Base-by-base conservation (phyloP, 2,113 vertebrate genomes). In the Apodemus sylvaticus region DNA sequence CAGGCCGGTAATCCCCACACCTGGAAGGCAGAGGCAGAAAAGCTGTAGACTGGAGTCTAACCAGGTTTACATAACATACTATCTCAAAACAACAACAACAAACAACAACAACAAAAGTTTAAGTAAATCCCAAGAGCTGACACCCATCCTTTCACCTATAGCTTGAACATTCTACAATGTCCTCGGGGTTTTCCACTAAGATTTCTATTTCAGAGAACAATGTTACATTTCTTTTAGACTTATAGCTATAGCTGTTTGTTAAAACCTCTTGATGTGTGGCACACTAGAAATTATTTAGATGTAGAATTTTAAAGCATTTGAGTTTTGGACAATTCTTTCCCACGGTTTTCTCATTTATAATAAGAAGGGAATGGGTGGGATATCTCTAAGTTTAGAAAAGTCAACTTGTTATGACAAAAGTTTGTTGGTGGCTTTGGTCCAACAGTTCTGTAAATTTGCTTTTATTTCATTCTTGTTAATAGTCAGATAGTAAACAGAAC, bases 371-470 rank as follows among this genome's bases (percentile, higher is more conserved):
- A 77, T 70, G 31, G 34, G 70, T 95, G 82, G 94, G 39, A 26
- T 24, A 34, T 48, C 48, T 85, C 45, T 85, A 85, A 70, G n/a
- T 82, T 92, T 93, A 97, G 93, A 97, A 93, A 98, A 73, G 96
- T 97, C 83, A 77, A 97, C 95, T 97, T 77, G 92, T 92, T 98
- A 96, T 86, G 89, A 95, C 97, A 98, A 98, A 95, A 98, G 98
- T 98, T 97, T 98, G 97, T 98, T 98, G 97, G 78, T 96, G 91
- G 95, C 94, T 98, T 97, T 96, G 97, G 95, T 94, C 83, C 95
- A 97, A 97, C 88, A 97, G 60, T 93, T 97, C 91, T 89, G 60
- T 93, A 97, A 98, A 97, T 97, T 96, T 94, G 97, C 96, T 98
- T 97, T 97, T n/a, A 95, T 95, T 98, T 97, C 97, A 97, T 96